Percentiles rank a stretch among this genome's conserved stretches.
Conservation (phyloP, 1,140 invertebrate species). For the Temnothorax nylanderi region DNA sequence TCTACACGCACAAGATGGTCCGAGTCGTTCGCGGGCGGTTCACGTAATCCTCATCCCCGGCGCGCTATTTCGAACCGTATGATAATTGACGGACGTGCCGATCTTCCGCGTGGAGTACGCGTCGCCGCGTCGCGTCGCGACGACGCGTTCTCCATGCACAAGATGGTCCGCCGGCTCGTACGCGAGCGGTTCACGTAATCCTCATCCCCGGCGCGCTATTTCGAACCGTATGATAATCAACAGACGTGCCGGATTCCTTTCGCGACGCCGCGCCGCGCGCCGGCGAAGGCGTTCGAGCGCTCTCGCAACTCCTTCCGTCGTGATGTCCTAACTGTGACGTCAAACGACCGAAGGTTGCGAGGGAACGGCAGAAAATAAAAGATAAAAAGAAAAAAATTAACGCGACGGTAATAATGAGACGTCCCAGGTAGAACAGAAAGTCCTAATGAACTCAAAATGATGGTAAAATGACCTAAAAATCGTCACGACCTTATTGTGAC, state of each 20-base stretch:
- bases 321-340: background rate
- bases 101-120: no score
- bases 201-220: constrained; percentile 30
- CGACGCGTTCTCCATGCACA: background rate
- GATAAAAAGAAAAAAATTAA: background rate
- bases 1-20: background rate
- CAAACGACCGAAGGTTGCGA: background rate
- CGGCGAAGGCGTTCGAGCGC: background rate
- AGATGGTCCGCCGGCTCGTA: background rate
- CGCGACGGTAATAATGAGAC: background rate
- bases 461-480: no score
- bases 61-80: constrained; percentile 33
- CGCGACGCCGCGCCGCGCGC: no score
- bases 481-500: no score
- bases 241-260: background rate
- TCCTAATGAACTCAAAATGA: no score
- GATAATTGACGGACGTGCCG: background rate
- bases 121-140: background rate
- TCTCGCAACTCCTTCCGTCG: background rate
- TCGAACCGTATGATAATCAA: constrained; percentile 21
- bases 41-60: constrained; percentile 29
- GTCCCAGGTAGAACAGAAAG: no score
- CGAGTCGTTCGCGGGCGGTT: background rate
- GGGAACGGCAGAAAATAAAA: background rate
- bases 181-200: constrained; percentile 6